phyloP scores from a whole-genome alignment of 2,113 vertebrate genomes.

The Cebus imitator region DNA sequence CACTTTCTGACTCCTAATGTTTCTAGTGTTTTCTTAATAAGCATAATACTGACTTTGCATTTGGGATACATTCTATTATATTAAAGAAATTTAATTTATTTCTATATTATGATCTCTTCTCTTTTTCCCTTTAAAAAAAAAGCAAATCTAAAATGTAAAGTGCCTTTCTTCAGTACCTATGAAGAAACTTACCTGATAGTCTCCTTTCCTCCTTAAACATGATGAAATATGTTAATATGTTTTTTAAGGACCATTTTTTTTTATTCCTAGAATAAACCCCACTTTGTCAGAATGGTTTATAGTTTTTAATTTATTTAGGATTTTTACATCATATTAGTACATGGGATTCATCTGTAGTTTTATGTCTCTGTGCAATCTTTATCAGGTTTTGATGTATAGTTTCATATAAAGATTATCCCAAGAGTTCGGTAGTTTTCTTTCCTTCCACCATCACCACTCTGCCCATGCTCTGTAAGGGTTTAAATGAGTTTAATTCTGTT shows the following conservation, averaged over 20 bases:
- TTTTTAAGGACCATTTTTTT: neutral
- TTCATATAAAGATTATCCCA: neutral
- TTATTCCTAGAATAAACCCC: neutral
- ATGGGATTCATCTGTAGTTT: neutral
- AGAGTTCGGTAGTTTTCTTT: neutral
- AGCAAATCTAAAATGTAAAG: neutral
- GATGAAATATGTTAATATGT: neutral
- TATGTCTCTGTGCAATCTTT: neutral
- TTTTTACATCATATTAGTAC: neutral
- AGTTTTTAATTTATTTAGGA: neutral
- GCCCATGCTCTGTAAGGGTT: neutral
- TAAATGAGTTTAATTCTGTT: neutral
- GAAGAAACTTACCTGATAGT: neutral
- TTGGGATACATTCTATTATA: neutral
- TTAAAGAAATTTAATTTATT: neutral
- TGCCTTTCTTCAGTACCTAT: neutral
- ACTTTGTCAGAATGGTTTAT: neutral
- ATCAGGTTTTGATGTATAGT: neutral
- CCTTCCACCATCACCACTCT: accelerated
- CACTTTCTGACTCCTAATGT: neutral
- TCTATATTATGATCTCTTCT: neutral
- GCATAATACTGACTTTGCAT: neutral
- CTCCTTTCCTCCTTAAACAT: neutral
- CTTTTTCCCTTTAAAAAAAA: neutral
- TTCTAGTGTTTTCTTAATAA: neutral